These are phyloP conservation scores for Cosmopolites sordidus DNA, from an alignment of 2,888 invertebrate genomes.

Conservation along the genomic window DNA sequence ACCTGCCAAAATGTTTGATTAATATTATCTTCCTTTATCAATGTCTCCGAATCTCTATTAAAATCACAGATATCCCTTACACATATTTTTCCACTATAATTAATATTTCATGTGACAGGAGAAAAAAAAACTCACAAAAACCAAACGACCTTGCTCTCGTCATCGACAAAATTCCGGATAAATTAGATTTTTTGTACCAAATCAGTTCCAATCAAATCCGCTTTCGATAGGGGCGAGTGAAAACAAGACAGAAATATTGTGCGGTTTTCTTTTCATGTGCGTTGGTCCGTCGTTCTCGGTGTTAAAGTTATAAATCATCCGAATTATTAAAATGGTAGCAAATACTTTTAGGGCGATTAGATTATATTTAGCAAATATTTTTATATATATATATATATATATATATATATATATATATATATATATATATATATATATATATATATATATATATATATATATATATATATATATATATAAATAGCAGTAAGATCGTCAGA, in stretches of 20 bases:
- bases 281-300: no score
- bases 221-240: background rate
- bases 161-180: background rate
- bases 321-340: no score
- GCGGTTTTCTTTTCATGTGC: background rate
- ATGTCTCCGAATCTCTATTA: background rate
- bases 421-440: no score
- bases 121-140: background rate
- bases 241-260: background rate
- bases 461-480: no score
- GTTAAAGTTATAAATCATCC: no score
- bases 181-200: conserved; percentile 1
- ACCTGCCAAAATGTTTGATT: background rate
- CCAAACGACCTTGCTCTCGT: background rate
- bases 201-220: background rate
- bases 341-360: no score
- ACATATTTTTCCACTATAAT: background rate
- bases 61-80: background rate
- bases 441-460: no score
- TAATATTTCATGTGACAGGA: background rate
- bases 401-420: no score
- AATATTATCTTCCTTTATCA: background rate
- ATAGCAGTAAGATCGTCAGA: no score
- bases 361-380: no score
- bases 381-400: no score